These are phyloP conservation scores for Hippopotamyrus pictus DNA, from an alignment of 2,797 vertebrate genomes.

Conservation along the genomic window DNA sequence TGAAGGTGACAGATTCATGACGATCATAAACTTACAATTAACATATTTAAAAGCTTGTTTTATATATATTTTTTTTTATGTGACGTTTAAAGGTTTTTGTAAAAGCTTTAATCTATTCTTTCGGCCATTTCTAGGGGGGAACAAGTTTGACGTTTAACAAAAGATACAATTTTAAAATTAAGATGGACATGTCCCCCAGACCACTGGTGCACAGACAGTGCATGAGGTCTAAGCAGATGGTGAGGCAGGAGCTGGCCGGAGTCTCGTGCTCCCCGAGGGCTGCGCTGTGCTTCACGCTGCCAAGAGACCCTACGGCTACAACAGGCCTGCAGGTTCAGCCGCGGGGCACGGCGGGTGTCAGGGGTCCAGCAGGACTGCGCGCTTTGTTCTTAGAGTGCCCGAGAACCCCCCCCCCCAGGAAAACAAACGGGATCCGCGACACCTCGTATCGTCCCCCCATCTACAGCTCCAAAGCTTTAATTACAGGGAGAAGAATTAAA, in stretches of 20 bases:
- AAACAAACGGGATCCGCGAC: neutral
- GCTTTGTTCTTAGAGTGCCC: neutral
- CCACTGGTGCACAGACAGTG: neutral
- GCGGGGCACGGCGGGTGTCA: neutral
- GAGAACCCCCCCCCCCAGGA: neutral
- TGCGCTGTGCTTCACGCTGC: neutral
- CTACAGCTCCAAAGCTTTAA: neutral
- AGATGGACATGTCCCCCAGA: neutral
- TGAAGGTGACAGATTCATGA: neutral
- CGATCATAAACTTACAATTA: neutral
- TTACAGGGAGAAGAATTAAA: constrained; percentile 5
- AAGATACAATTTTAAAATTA: neutral
- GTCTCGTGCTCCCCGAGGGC: neutral
- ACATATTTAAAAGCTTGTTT: neutral
- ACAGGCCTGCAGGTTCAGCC: neutral
- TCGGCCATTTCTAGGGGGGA: neutral
- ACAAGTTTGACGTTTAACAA: neutral
- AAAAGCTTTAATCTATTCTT: neutral
- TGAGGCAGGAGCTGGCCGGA: neutral
- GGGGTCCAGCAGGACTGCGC: neutral
- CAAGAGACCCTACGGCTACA: neutral
- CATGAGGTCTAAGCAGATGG: constrained; percentile 9
- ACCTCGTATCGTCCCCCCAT: neutral
- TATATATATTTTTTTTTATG: neutral
- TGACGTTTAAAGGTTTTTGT: neutral